A percentile compares a stretch with the other conserved stretches of the same genome.
These are phyloP conservation scores for Catharus ustulatus DNA, from an alignment of 2,797 vertebrate genomes.

Conservation along the genomic window DNA sequence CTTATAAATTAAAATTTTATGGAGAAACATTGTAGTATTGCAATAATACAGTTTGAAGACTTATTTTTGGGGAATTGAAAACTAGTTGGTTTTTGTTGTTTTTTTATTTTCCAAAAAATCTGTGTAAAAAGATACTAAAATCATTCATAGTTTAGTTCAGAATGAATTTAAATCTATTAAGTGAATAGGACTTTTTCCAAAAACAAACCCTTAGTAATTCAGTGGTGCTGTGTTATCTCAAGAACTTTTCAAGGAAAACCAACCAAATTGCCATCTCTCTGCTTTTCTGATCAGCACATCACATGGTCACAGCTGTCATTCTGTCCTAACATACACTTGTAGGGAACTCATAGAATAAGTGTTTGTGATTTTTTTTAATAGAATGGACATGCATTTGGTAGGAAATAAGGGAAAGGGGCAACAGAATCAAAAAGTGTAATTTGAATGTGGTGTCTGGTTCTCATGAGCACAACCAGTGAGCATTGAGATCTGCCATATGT, in stretches of 20 bases:
- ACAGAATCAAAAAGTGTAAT: background rate
- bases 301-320: background rate
- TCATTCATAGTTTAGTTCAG: background rate
- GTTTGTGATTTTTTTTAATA: background rate
- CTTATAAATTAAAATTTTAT: background rate
- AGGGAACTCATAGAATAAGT: background rate
- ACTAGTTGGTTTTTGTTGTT: background rate
- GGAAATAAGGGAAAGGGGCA: background rate
- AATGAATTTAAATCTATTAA: background rate
- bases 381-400: background rate
- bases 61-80: background rate
- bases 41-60: background rate
- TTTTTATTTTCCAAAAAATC: background rate
- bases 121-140: background rate
- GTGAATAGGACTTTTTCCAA: background rate
- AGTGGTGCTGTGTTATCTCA: background rate
- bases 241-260: background rate
- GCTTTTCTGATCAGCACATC: background rate
- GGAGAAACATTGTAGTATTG: background rate
- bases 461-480: background rate
- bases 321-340: background rate
- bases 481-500: background rate
- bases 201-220: background rate
- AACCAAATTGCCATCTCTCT: conserved; percentile 22
- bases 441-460: background rate